Evolutionary conservation across 2,888 invertebrate genomes (phyloP), one percentile per base, ranked within the genome.

Genomic region (Drosophila formosana): DNA sequence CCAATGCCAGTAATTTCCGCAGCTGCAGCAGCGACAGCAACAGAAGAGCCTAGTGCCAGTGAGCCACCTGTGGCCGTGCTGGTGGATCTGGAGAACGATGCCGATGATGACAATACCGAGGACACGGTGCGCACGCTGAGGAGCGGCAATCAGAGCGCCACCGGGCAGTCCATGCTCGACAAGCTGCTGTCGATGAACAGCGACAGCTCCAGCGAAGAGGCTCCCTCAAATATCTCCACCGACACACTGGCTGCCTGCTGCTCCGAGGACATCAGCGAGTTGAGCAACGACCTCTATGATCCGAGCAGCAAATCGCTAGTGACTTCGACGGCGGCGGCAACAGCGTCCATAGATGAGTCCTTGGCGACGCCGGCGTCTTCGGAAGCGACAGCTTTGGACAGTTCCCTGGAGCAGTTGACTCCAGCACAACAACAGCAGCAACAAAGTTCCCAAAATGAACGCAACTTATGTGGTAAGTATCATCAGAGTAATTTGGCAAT

Each of bases 101-200:
- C 78, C 6, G 92, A 91, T 25, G 91, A 91, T 39, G 91, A 91
- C 60, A 84, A 86, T 63, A 90, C 91, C 4, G 92, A 91, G 61
- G 90, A 91, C 25, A 91, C 92, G 4, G 88, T 91, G 26, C 91
- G 90, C 60, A 90, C 85, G 49, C 66, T 86, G 30, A 81, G 78
- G 47, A 68, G 77, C 43, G 60, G 72, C 66, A 72, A 66, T 41
- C 76, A 74, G 52, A 72, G 67, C 25, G 77, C 80, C 5, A 78
- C 80, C 30, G 90, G 90, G 0, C 92, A 92, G 74, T 91, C 91
- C 11, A 92, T 92, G 88, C 78, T 91, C 8, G 92, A 91, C 73
- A 91, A 91, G 69, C 65, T 91, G 62, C 71, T 91, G 4, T 91
- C 91, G 4, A 92, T 92, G 91, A 91, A 92, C 61, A 91, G 92